Percentiles rank a stretch among this genome's conserved stretches.
Conservation (phyloP, 2,797 vertebrate genomes). For the Epinephelus awoara region DNA sequence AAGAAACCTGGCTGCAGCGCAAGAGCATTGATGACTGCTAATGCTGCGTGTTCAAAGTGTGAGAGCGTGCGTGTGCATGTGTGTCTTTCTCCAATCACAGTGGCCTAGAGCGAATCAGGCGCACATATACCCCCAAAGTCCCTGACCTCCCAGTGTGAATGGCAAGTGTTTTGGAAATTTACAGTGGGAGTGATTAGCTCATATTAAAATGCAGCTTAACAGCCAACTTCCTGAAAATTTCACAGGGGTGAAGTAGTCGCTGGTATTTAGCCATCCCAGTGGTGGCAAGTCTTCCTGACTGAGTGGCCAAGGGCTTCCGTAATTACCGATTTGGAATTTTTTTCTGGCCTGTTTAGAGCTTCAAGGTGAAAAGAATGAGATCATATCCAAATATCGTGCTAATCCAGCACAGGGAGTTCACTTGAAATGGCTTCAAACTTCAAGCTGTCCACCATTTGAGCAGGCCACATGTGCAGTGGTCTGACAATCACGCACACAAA, state of each 20-base stretch:
- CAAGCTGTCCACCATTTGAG: slow-evolving; percentile 16
- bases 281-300: slow-evolving; percentile 61
- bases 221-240: slow-evolving; percentile 75
- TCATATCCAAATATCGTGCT: slow-evolving; percentile 24
- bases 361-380: slow-evolving; percentile 30
- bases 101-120: slow-evolving; percentile 57
- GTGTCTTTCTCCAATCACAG: slow-evolving; percentile 38
- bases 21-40: slow-evolving; percentile 76
- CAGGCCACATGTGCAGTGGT: slow-evolving; percentile 3
- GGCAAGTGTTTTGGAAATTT: slow-evolving; percentile 75
- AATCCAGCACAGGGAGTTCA: background rate
- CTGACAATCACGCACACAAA: slow-evolving; percentile 16
- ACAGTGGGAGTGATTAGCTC: slow-evolving; percentile 79
- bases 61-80: slow-evolving; percentile 17
- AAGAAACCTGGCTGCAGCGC: slow-evolving; percentile 64
- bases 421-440: slow-evolving; percentile 18
- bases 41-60: slow-evolving; percentile 71
- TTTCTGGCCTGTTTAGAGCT: slow-evolving; percentile 36
- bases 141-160: slow-evolving; percentile 77
- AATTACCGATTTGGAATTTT: slow-evolving; percentile 61
- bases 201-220: slow-evolving; percentile 82
- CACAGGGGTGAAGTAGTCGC: slow-evolving; percentile 59
- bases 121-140: slow-evolving; percentile 69
- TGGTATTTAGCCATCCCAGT: slow-evolving; percentile 66
- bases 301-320: slow-evolving; percentile 40